Evolutionary conservation across 1,140 invertebrate species (phyloP).

Genomic region (Papilio dardanus): DNA sequence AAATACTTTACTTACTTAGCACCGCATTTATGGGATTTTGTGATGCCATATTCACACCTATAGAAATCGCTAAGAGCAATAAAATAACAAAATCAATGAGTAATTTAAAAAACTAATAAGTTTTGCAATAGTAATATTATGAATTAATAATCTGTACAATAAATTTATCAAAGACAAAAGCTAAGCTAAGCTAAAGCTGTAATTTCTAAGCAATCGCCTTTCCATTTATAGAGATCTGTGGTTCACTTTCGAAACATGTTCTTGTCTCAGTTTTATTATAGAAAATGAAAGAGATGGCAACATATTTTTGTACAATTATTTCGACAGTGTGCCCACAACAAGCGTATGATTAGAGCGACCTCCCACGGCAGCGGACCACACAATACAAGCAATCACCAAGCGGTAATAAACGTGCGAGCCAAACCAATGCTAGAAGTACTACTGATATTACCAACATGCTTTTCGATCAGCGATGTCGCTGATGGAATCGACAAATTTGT

Average conservation of each 20-base stretch:
- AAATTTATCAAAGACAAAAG: no score
- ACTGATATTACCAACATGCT: neutral
- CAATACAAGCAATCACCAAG: neutral
- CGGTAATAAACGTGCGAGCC: neutral
- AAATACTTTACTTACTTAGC: conserved; percentile 11
- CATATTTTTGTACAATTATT: neutral
- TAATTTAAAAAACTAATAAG: no score
- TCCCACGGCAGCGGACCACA: neutral
- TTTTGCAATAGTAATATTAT: no score
- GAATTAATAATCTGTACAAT: no score
- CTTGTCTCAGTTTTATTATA: neutral
- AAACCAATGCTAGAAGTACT: neutral
- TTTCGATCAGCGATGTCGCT: no score
- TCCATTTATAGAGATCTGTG: no score
- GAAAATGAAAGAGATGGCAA: neutral
- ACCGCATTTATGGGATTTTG: neutral
- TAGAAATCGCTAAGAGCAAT: neutral
- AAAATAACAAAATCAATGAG: no score
- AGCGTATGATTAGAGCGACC: neutral
- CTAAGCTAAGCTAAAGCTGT: no score
- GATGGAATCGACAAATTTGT: no score
- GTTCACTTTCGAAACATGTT: no score
- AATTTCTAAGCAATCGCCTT: no score
- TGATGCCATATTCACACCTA: neutral
- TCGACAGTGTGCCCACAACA: neutral